Percentiles rank a stretch among this genome's conserved stretches.
These are phyloP conservation scores for Neomorphus geoffroyi DNA, from an alignment of 2,797 vertebrate species.

Conservation along the genomic window DNA sequence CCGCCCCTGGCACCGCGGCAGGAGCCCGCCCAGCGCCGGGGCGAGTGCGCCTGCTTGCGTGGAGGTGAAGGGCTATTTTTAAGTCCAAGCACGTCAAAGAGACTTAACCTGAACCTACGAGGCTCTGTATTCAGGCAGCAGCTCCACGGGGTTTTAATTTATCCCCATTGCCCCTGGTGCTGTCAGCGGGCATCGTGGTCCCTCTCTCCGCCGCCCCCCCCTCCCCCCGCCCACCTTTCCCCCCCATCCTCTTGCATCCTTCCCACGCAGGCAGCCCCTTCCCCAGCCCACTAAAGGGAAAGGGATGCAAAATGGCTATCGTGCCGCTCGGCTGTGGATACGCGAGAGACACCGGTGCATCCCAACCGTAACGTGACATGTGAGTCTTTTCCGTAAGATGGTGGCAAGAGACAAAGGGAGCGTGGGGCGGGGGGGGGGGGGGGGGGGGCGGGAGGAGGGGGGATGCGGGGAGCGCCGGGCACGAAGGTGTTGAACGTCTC, in stretches of 20 bases:
- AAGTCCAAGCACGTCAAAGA: constrained; percentile 64
- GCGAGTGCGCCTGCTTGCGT: constrained; percentile 27
- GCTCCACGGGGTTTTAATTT: constrained; percentile 40
- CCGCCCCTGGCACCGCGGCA: constrained; percentile 43
- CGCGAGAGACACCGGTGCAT: constrained; percentile 64
- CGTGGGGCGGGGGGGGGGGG: not conserved
- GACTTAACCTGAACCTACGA: constrained; percentile 23
- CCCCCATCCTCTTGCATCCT: not conserved
- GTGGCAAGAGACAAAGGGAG: constrained; percentile 78
- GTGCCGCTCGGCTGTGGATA: constrained; percentile 64
- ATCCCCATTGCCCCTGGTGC: not conserved
- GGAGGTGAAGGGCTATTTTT: constrained; percentile 63
- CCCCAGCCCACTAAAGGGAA: constrained; percentile 58
- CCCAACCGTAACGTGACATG: constrained; percentile 58
- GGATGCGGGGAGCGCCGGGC: no score
- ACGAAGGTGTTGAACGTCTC: constrained; percentile 26
- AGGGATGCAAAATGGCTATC: constrained; percentile 79
- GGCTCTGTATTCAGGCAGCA: constrained; percentile 32
- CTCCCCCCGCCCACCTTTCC: not conserved
- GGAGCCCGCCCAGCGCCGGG: constrained; percentile 26
- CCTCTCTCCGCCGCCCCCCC: not conserved
- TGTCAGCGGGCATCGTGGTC: constrained; percentile 8
- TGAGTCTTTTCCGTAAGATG: constrained; percentile 75
- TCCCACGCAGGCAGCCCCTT: constrained; percentile 37
- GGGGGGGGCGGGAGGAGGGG: not conserved